Conservation (phyloP, 2,113 vertebrate genomes). For the Sinocyclocheilus maitianheensis region DNA sequence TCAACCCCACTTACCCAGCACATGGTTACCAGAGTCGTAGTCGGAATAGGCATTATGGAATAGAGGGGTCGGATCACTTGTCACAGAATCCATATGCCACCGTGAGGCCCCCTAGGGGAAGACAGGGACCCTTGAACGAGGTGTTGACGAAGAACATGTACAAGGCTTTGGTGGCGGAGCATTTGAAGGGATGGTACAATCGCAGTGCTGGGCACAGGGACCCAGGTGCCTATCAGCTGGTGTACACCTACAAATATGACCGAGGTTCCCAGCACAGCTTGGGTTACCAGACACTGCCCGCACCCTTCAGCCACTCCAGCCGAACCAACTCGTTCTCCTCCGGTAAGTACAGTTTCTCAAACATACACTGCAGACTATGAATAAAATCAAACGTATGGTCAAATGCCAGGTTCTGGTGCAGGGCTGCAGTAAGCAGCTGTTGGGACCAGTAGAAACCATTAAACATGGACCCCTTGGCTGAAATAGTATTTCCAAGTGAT, state of each 20-base stretch:
- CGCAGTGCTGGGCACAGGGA: constrained; percentile 83
- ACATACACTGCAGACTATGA: not conserved
- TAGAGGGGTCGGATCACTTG: constrained; percentile 78
- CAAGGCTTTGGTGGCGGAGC: constrained; percentile 93
- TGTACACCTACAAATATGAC: constrained; percentile 84
- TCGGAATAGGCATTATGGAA: constrained; percentile 82
- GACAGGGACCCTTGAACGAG: constrained; percentile 81
- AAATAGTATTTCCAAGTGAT: not conserved
- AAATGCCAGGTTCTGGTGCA: not conserved
- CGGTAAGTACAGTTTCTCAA: constrained; percentile 58
- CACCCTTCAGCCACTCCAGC: constrained; percentile 86
- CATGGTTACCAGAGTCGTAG: constrained; percentile 84
- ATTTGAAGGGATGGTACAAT: constrained; percentile 95
- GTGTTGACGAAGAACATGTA: constrained; percentile 94
- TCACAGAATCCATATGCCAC: constrained; percentile 93
- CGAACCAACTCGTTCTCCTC: constrained; percentile 86
- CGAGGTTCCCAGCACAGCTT: constrained; percentile 85
- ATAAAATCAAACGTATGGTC: not conserved
- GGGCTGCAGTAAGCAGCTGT: not conserved
- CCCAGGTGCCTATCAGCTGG: constrained; percentile 65
- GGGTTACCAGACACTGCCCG: constrained; percentile 89
- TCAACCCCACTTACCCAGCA: constrained; percentile 88
- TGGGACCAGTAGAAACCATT: not conserved
- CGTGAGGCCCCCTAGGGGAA: constrained; percentile 82
- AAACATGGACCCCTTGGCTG: not conserved